phyloP scores from a whole-genome alignment of 2,113 vertebrate species.

The Nyctibius bracteatus region DNA sequence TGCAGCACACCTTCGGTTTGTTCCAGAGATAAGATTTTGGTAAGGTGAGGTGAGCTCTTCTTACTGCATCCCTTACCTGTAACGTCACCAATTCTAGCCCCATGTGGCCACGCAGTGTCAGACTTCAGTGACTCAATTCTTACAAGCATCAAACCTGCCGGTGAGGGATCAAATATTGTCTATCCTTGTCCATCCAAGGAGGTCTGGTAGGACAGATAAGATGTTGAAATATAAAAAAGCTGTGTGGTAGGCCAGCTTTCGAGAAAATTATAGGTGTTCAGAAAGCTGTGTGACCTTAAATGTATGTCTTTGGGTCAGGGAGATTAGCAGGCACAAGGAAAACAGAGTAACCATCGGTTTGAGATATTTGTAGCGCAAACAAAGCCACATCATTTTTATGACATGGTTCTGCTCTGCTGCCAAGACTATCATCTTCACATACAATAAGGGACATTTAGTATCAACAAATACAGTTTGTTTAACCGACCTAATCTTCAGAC shows the following conservation, averaged over 20 bases:
- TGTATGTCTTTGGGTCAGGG: background rate
- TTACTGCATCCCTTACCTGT: background rate
- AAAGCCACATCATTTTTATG: background rate
- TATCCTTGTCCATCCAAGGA: background rate
- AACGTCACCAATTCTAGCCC: background rate
- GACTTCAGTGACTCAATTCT: background rate
- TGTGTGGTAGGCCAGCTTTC: background rate
- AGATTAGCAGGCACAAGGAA: background rate
- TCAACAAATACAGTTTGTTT: background rate
- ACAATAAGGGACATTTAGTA: background rate
- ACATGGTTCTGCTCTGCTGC: background rate
- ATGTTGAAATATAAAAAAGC: background rate
- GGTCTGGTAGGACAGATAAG: background rate
- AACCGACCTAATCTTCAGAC: background rate
- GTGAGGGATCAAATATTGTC: background rate
- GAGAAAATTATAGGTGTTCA: background rate
- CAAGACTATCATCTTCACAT: background rate
- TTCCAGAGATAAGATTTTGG: background rate
- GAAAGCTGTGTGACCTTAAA: background rate
- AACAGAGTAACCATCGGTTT: background rate
- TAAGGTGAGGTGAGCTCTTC: background rate
- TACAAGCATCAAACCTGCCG: background rate
- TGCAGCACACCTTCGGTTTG: background rate
- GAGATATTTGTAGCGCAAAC: background rate
- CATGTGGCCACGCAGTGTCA: background rate